These are phyloP conservation scores for Alloscopus bannaensis DNA, from an alignment of 2,888 invertebrate species.

Conservation along the genomic window DNA sequence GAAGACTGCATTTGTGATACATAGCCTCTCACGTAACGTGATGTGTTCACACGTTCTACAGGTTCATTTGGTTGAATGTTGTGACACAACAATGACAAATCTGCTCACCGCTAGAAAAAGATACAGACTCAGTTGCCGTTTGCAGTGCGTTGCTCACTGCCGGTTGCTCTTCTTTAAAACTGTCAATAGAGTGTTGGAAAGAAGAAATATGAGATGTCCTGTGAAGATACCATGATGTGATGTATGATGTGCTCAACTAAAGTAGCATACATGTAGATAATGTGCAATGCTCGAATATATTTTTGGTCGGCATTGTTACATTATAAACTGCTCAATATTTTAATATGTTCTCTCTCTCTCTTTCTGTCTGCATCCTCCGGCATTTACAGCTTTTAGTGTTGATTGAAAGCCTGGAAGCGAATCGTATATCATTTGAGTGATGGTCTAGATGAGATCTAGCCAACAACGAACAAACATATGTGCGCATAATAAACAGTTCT, in stretches of 20 bases:
- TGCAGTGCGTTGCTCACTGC: constrained; percentile 19
- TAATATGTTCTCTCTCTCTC: background rate
- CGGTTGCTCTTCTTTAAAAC: constrained; percentile 25
- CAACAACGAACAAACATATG: too few species aligned
- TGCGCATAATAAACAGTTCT: too few species aligned
- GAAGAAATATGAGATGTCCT: constrained; percentile 46
- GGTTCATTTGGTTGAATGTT: constrained; percentile 47
- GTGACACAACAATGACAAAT: constrained; percentile 56
- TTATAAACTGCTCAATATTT: constrained; percentile 1
- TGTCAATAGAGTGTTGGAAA: constrained; percentile 50
- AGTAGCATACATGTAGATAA: too few species aligned
- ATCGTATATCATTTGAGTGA: too few species aligned
- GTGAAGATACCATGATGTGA: background rate
- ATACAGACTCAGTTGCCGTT: background rate
- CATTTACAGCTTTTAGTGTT: constrained; percentile 47
- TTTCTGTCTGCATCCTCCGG: constrained; percentile 28
- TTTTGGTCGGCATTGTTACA: too few species aligned
- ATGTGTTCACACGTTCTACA: too few species aligned
- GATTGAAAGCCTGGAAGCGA: constrained; percentile 31
- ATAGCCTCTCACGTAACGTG: too few species aligned
- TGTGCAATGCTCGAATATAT: too few species aligned
- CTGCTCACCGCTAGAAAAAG: constrained; percentile 41
- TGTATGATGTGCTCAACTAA: background rate
- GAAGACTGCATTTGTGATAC: too few species aligned
- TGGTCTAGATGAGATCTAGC: too few species aligned